phyloP scores from a whole-genome alignment of 2,113 vertebrate species.

The Anthoscopus minutus region DNA sequence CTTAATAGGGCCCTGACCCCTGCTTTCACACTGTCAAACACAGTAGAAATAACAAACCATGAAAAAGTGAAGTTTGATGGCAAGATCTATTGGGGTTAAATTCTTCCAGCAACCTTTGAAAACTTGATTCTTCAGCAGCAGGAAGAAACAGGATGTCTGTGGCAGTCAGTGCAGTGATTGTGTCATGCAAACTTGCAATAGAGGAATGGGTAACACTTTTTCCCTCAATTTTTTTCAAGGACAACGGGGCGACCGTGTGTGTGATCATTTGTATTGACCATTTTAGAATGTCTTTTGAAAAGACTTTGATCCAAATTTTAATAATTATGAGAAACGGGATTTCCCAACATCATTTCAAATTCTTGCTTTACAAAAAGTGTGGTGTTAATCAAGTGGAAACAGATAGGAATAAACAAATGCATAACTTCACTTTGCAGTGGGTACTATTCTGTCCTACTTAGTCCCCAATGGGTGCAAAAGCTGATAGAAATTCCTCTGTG shows the following conservation, averaged over 20 bases:
- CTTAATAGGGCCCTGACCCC: slow-evolving; percentile 46
- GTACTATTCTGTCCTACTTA: not conserved
- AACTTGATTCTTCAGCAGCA: not conserved
- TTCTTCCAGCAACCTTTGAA: slow-evolving; percentile 46
- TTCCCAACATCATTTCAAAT: not conserved
- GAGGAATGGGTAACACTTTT: not conserved
- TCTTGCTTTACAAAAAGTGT: not conserved
- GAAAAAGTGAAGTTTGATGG: slow-evolving; percentile 15
- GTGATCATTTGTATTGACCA: not conserved
- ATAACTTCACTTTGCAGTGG: not conserved
- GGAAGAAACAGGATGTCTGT: not conserved
- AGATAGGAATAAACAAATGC: not conserved
- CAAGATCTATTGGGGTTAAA: slow-evolving; percentile 45
- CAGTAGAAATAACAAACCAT: slow-evolving; percentile 20
- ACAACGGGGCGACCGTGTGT: not conserved
- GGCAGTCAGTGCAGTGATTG: not conserved
- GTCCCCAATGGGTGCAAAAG: not conserved
- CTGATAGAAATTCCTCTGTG: not conserved
- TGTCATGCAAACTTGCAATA: not conserved
- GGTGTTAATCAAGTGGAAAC: not conserved
- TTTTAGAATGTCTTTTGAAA: not conserved
- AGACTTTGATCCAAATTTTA: not conserved
- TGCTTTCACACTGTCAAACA: slow-evolving; percentile 44
- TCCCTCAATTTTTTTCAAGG: not conserved
- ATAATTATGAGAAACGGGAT: not conserved